Conservation (phyloP, 2,797 vertebrate species). For the Morelia viridis region DNA sequence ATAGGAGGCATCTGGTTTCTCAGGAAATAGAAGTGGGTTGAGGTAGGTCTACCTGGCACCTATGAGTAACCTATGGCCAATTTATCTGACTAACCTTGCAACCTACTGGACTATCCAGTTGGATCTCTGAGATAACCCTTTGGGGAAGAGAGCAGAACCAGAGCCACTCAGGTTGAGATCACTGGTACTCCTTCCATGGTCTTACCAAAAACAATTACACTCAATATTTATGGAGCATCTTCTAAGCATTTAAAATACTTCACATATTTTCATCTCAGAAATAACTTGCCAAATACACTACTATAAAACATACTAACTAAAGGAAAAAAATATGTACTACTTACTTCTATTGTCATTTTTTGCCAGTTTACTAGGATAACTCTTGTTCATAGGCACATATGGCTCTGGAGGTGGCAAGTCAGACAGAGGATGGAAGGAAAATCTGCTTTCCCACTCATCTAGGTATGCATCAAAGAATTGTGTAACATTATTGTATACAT, state of each 20-base stretch:
- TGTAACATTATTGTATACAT: constrained; percentile 26
- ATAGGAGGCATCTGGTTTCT: background rate
- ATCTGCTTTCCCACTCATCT: constrained; percentile 96
- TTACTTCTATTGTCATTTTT: constrained; percentile 87
- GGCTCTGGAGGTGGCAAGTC: constrained; percentile 95
- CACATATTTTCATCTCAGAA: background rate
- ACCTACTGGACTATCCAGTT: background rate
- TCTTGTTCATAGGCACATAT: constrained; percentile 84
- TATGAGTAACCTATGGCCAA: background rate
- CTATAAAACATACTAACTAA: background rate
- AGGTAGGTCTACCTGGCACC: background rate
- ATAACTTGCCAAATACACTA: background rate
- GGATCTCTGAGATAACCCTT: background rate
- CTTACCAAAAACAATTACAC: background rate
- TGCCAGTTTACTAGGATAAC: constrained; percentile 89
- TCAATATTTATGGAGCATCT: background rate
- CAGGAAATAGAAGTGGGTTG: background rate
- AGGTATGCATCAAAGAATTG: constrained; percentile 40
- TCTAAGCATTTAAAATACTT: constrained; percentile 1
- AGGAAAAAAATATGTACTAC: constrained; percentile 25
- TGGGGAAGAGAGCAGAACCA: background rate
- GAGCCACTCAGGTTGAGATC: background rate
- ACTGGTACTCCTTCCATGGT: background rate
- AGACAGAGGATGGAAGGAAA: constrained; percentile 90
- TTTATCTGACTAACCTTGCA: background rate